Evolutionary conservation across 1,140 invertebrate species (phyloP), one percentile per base, ranked within the genome.

Genomic region (Cherax destructor): DNA sequence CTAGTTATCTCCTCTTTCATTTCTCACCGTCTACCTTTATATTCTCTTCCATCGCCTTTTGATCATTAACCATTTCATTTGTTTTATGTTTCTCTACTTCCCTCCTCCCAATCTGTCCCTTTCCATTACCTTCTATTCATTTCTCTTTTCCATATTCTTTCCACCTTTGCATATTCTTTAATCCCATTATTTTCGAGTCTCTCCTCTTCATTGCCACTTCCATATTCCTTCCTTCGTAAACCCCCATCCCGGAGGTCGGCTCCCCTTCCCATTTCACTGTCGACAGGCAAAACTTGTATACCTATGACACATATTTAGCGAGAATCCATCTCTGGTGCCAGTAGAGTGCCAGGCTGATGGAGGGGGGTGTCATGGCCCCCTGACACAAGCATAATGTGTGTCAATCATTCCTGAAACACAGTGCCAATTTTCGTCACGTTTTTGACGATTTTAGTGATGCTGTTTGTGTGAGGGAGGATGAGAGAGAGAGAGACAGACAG

Each of bases 401-500:
- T 21, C 72, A 74, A 41, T 24, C 72, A 56, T 56, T 56, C 52
- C 52, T 56, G 52, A 56, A 56, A 56, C 52, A 56, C 52, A 56
- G 52, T 56, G 52, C 52, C 52, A 56, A 56, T 56, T 56, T 56
- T 56, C 52, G 52, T 56, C 52, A 56, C 52, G 61, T 21, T 69
- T 59, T 13, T 56, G 52, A 13, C 52, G 52, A 56, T 56, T 56
- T 56, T 56, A 13, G 52, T 13, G 52, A 56, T 56, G 52, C 52
- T 56, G 52, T 9, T 9, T 69, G 76, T 24, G 1, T 41, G 21
- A 16, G 49, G 11, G 52, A 52, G 78, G 52, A 49, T 56, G 30
- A 50, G 78, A 65, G 81, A 65, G 56, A 65, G 56, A 83, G 81
- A 83, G 56, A 83, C 59, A 83, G 81, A 83, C 59, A 83, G 81